Evolutionary conservation across 2,113 vertebrate genomes (phyloP).

Genomic region (Nesogale talazaci): DNA sequence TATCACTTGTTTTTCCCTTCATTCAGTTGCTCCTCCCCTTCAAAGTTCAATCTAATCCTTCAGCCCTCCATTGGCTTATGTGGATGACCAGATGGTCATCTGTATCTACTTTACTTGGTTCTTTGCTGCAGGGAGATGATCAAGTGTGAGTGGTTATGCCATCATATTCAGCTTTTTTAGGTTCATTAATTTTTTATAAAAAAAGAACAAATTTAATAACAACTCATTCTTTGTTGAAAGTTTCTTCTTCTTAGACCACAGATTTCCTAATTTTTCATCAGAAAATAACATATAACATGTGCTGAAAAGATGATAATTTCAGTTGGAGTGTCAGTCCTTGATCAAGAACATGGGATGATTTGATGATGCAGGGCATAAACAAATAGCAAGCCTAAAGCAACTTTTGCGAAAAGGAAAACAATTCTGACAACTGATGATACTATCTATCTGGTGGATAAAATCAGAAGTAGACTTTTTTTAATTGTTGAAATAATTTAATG

Average conservation of each 20-base stretch:
- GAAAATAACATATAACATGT: background rate
- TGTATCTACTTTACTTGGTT: too few species aligned
- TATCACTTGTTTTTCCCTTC: too few species aligned
- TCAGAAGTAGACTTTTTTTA: constrained; percentile 24
- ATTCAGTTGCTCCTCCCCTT: background rate
- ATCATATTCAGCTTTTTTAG: background rate
- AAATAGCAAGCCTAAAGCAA: background rate
- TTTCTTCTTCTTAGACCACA: constrained; percentile 8
- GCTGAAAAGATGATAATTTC: constrained; percentile 24
- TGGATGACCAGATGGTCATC: background rate
- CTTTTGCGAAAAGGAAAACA: background rate
- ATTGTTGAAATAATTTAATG: constrained; percentile 48
- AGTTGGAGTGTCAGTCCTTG: background rate
- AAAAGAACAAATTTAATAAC: constrained; percentile 31
- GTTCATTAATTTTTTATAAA: background rate
- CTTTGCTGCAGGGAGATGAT: background rate
- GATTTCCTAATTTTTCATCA: background rate
- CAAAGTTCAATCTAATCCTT: background rate
- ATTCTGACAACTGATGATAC: background rate
- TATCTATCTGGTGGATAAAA: constrained; percentile 27
- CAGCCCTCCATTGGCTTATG: background rate
- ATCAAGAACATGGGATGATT: background rate
- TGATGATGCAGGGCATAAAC: background rate
- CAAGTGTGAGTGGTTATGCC: background rate
- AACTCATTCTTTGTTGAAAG: background rate